Base-by-base conservation (phyloP, 1,140 invertebrate genomes). In the Asobara japonica region DNA sequence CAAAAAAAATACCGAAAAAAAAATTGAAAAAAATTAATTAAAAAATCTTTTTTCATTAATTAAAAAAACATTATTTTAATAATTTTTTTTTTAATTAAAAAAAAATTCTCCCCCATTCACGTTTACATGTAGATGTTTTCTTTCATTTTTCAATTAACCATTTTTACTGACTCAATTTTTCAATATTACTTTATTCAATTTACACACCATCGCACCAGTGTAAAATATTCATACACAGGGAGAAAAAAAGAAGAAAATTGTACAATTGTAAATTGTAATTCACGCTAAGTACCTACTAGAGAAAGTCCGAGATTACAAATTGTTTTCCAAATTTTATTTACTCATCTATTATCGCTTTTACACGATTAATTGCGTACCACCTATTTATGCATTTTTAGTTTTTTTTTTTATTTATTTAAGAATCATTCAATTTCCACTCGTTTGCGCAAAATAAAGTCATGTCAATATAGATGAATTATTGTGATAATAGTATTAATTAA, bases 151-250 rank as follows among this genome's bases (percentile, higher is more conserved):
- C 51, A 61, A 27, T 64, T 64, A 20, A 25, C 38, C 31, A 2
- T 71, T 71, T 22, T 45, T 48, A 6, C 31, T 69, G 36, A 45
- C 27, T 70, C 27, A 45, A 45, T 27, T 62, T 70, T 56, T 56
- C 10, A 29, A 30, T 31, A 16, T 30, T 30, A 29, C 18, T 62
- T 31, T 62, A 27, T 60, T 60, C 1, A 31, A 30, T 79, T 72
- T 69, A 83, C 78, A 78, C 80, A 80, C 76, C 75, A 76, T 62
- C 80, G 78, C 80, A 83, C 80, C 73, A 80, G 76, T 80, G 80
- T 80, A 79, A 82, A 82, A 79, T 80, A 74, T 84, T 76, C 77
- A 79, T 77, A 79, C 76, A 78, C 79, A 77, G n/a, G n/a, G n/a
- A n/a, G n/a, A n/a, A n/a, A n/a, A n/a, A n/a, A n/a, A n/a, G n/a